Base-by-base conservation (phyloP, 2,888 invertebrate species). In the Reticulitermes lucifugus region DNA sequence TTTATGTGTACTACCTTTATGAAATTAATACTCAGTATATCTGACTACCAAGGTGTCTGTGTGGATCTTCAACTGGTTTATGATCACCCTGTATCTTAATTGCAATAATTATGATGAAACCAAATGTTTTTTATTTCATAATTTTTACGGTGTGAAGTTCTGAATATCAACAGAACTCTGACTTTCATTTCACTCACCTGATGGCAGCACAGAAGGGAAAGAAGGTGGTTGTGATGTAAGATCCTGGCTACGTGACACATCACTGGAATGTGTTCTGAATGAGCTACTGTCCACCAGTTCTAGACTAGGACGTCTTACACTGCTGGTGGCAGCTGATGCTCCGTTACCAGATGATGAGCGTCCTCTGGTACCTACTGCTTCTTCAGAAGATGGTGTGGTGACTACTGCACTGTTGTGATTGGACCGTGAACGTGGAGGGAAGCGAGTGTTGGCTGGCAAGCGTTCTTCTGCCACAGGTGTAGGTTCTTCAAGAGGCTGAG, bases 391-490 rank as follows among this genome's bases (percentile, higher is more conserved):
- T 55, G 93, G 93, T 71, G 94, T 93, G 41, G 93, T 88, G 0
- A 90, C 85, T n/a, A 87, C 84, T 55, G 91, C 90, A 80, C 83
- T 65, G 84, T 90, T 90, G 87, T 90, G 90, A 85, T 90, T 91
- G 10, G 90, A 90, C 25, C 91, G 89, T 7, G 91, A 90, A 85
- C 92, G 94, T 77, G 96, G 96, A 86, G 96, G 96, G 90, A 96
- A 97, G 87, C 97, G 94, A n/a, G 97, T 96, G 89, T 95, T 96
- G n/a, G 94, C 93, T 2, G 97, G 97, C 87, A 97, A 91, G 88
- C 96, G 91, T 88, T 93, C 93, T 87, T 91, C 91, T 14, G 88
- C 87, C 7, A 86, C 85, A n/a, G 85, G 85, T 88, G 93, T 93
- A 85, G 91, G 35, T 91, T 55, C 92, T 91, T 83, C 86, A 80